Conservation (phyloP, 2,888 invertebrate species). For the Heteromyza rotundicornis region DNA sequence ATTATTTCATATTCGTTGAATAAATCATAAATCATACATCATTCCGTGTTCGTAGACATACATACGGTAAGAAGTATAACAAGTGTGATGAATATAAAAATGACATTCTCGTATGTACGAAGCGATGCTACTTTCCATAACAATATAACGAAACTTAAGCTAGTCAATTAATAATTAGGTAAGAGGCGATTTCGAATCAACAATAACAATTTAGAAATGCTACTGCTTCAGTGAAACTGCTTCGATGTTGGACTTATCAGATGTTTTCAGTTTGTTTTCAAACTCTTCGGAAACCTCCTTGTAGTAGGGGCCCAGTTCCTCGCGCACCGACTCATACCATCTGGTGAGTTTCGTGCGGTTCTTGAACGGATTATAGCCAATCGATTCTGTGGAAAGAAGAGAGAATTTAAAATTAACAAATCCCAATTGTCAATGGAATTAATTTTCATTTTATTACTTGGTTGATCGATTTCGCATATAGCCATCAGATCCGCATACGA, state of each 20-base stretch:
- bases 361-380: constrained; percentile 69
- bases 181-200: too few species aligned
- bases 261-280: constrained; percentile 47
- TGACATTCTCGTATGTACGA: too few species aligned
- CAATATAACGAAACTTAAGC: not conserved
- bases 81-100: too few species aligned
- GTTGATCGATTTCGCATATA: constrained; percentile 79
- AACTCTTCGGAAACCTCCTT: constrained; percentile 66
- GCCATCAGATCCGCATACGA: constrained; percentile 78
- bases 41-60: too few species aligned
- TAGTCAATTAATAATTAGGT: not conserved
- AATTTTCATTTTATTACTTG: constrained; percentile 64
- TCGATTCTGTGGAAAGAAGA: constrained; percentile 69
- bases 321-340: constrained; percentile 71
- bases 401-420: constrained; percentile 9
- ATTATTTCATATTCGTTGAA: too few species aligned
- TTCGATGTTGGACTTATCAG: constrained; percentile 40
- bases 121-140: too few species aligned
- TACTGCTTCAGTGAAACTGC: constrained; percentile 53
- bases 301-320: constrained; percentile 70
- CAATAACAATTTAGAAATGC: too few species aligned
- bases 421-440: too few species aligned
- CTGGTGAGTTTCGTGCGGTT: constrained; percentile 67
- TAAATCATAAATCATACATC: too few species aligned
- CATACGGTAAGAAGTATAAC: too few species aligned